Percentiles rank a stretch among this genome's conserved stretches.
These are phyloP conservation scores for Tokudaia muenninki DNA, from an alignment of 2,797 vertebrate genomes.

Conservation along the genomic window DNA sequence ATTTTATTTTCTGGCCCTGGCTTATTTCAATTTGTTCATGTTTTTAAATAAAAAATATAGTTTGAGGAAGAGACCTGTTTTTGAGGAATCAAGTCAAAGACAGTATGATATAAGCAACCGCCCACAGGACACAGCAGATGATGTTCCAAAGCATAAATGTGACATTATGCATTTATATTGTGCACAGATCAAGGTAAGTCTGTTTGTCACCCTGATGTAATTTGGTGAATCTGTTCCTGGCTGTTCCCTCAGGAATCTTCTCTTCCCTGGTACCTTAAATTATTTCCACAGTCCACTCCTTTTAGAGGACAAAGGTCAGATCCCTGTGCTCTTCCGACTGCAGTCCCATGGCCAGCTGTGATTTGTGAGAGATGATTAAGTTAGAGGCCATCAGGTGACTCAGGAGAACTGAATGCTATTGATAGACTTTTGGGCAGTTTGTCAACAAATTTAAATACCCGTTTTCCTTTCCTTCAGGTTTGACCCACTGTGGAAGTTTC, in stretches of 20 bases:
- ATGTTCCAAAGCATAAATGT: neutral
- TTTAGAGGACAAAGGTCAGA: slow-evolving; percentile 23
- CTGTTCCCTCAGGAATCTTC: slow-evolving; percentile 19
- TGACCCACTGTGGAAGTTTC: slow-evolving; percentile 8
- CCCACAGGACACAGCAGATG: slow-evolving; percentile 24
- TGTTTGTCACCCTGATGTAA: slow-evolving; percentile 44
- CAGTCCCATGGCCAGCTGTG: neutral
- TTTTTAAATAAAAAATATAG: slow-evolving; percentile 56
- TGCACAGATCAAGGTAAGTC: slow-evolving; percentile 42
- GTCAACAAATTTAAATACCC: slow-evolving; percentile 37
- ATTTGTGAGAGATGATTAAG: slow-evolving; percentile 30
- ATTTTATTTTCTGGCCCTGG: neutral
- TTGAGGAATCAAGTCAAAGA: slow-evolving; percentile 56
- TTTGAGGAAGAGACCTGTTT: slow-evolving; percentile 56
- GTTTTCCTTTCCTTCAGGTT: slow-evolving; percentile 55
- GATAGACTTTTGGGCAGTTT: slow-evolving; percentile 23
- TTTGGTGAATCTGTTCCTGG: slow-evolving; percentile 54
- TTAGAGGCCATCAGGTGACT: slow-evolving; percentile 17
- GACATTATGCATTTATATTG: slow-evolving; percentile 21
- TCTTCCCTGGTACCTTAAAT: slow-evolving; percentile 2
- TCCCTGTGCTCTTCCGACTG: neutral
- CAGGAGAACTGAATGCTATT: slow-evolving; percentile 25
- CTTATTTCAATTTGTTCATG: slow-evolving; percentile 11
- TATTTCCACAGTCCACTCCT: slow-evolving; percentile 16
- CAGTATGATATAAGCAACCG: neutral